Evolutionary conservation across 2,113 vertebrate species (phyloP).

Genomic region (Holacanthus passer): DNA sequence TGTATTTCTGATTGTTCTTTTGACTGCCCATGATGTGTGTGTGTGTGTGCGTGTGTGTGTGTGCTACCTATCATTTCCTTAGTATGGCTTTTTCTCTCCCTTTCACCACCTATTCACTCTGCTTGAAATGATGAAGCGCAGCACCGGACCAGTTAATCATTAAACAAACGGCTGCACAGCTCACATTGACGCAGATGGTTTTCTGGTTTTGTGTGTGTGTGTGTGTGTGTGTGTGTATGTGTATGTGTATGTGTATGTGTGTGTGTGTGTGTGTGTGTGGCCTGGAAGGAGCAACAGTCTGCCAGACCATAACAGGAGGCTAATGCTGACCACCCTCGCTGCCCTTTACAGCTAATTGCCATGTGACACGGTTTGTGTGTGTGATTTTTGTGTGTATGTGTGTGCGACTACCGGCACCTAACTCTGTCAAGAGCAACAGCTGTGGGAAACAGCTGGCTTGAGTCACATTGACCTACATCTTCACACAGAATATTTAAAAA

Average conservation of each 20-base stretch:
- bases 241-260: slow-evolving; percentile 8
- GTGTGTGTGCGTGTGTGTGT: neutral
- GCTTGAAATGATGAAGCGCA: slow-evolving; percentile 33
- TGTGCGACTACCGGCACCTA: neutral
- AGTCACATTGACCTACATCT: slow-evolving; percentile 1
- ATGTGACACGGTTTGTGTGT: slow-evolving; percentile 16
- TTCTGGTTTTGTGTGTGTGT: slow-evolving; percentile 29
- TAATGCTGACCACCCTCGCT: slow-evolving; percentile 36
- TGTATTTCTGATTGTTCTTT: neutral
- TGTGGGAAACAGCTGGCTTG: slow-evolving; percentile 6
- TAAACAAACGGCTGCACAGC: slow-evolving; percentile 20
- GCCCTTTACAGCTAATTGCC: slow-evolving; percentile 34
- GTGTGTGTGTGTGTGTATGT: slow-evolving; percentile 27
- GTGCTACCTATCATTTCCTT: slow-evolving; percentile 14
- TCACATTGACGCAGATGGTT: neutral
- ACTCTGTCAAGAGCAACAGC: neutral
- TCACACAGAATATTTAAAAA: neutral
- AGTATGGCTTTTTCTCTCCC: slow-evolving; percentile 2
- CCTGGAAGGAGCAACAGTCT: slow-evolving; percentile 8
- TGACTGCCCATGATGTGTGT: neutral
- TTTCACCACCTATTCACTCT: slow-evolving; percentile 15
- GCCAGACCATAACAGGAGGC: slow-evolving; percentile 22
- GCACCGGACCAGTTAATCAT: slow-evolving; percentile 51
- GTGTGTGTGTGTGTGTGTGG: slow-evolving; percentile 3
- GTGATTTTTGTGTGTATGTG: neutral